Evolutionary conservation across 2,888 invertebrate genomes (phyloP).

Genomic region (Erynnis tages): DNA sequence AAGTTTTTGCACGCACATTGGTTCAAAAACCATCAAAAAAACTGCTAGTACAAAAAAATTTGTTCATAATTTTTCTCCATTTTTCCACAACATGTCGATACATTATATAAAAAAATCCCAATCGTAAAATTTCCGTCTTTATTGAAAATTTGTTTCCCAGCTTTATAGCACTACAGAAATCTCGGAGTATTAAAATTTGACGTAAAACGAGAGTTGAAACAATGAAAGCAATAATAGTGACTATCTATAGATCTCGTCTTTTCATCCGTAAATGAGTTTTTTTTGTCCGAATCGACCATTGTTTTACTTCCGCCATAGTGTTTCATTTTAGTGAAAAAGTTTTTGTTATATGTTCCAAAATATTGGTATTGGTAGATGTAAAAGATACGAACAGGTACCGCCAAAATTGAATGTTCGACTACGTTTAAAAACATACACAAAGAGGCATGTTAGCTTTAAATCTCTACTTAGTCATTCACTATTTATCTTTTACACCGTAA

Average conservation of each 20-base stretch:
- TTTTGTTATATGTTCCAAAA: constrained; percentile 17
- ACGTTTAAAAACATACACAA: no score
- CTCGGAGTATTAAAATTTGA: constrained; percentile 19
- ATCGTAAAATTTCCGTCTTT: no score
- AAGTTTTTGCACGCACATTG: no score
- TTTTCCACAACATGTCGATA: no score
- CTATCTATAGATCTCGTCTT: constrained; percentile 23
- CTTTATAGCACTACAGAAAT: constrained; percentile 4
- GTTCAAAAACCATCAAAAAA: no score
- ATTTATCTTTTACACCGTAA: no score
- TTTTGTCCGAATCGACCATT: constrained; percentile 19
- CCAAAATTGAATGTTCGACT: background rate
- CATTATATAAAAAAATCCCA: no score
- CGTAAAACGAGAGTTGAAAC: constrained; percentile 20
- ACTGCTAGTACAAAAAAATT: no score
- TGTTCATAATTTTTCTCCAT: no score
- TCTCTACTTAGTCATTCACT: no score
- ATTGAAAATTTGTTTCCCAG: constrained; percentile 8
- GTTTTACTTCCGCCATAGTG: constrained; percentile 13
- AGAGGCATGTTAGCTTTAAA: no score
- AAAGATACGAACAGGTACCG: background rate
- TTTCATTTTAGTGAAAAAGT: constrained; percentile 23
- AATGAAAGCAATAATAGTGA: constrained; percentile 26
- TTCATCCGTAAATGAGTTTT: constrained; percentile 23
- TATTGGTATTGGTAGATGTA: background rate